Percentiles rank a stretch among this genome's conserved stretches.
Conservation (phyloP, 2,888 invertebrate genomes). For the Labia minor region DNA sequence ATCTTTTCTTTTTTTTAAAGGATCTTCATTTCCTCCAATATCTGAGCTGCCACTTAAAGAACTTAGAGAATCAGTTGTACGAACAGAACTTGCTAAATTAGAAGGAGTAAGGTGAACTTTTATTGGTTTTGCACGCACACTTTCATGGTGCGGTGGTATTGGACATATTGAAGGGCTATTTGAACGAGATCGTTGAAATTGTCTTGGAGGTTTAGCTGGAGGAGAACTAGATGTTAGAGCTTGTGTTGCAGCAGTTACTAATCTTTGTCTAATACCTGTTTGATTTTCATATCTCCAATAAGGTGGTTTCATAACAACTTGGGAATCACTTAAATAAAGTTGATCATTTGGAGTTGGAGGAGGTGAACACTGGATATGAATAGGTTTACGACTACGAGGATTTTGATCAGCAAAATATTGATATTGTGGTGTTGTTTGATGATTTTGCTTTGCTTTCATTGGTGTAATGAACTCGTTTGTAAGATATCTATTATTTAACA, state of each 20-base stretch:
- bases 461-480: not conserved
- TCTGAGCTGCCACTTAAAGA: conserved; percentile 25
- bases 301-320: conserved; percentile 32
- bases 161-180: conserved; percentile 22
- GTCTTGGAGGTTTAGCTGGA: not conserved
- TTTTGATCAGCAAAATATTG: conserved; percentile 61
- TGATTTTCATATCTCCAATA: conserved; percentile 30
- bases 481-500: conserved; percentile 23
- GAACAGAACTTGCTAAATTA: conserved; percentile 17
- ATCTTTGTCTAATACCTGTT: conserved; percentile 21
- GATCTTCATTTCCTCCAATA: conserved; percentile 18
- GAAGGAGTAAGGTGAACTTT: conserved; percentile 21
- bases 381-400: conserved; percentile 60
- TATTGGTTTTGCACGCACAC: conserved; percentile 18
- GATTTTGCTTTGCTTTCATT: conserved; percentile 15
- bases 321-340: conserved; percentile 44
- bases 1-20: conserved; percentile 21
- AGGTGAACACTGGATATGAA: conserved; percentile 42
- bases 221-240: not conserved
- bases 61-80: conserved; percentile 23
- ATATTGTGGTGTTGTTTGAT: conserved; percentile 32
- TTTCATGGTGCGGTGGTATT: not conserved
- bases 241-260: not conserved
- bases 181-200: conserved; percentile 22
- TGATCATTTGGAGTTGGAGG: conserved; percentile 27